These are phyloP conservation scores for Pterostichus madidus DNA, from an alignment of 2,888 invertebrate genomes.

Conservation along the genomic window DNA sequence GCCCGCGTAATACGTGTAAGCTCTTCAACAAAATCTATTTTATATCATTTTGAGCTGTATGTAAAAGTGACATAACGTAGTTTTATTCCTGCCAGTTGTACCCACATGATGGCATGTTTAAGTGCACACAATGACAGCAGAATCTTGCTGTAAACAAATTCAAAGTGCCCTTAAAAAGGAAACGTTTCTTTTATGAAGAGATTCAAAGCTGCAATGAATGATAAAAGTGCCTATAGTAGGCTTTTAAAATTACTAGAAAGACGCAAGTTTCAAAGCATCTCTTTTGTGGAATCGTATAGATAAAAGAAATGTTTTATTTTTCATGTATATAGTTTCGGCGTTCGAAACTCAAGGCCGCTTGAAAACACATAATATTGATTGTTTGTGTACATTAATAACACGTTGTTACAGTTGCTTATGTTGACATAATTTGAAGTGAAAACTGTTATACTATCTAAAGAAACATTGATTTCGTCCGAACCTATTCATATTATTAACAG, in stretches of 20 bases:
- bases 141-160: slow-evolving; percentile 3
- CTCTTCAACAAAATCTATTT: slow-evolving; percentile 26
- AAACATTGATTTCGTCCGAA: too few relatives aligned
- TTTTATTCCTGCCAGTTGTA: slow-evolving; percentile 4
- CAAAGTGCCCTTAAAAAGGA: slow-evolving; percentile 28
- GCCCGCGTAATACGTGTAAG: slow-evolving; percentile 30
- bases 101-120: slow-evolving; percentile 8
- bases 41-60: background rate
- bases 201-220: background rate
- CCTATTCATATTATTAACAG: too few relatives aligned
- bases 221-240: background rate
- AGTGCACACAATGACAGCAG: background rate
- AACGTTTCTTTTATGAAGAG: slow-evolving; percentile 22
- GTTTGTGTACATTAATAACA: too few relatives aligned
- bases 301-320: too few relatives aligned
- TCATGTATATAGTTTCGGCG: too few relatives aligned
- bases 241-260: background rate
- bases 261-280: too few relatives aligned
- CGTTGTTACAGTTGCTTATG: too few relatives aligned
- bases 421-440: too few relatives aligned
- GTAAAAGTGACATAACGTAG: background rate
- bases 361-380: too few relatives aligned
- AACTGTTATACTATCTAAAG: too few relatives aligned
- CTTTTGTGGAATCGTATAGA: too few relatives aligned
- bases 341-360: too few relatives aligned